Percentiles rank a stretch among this genome's conserved stretches.
Evolutionary conservation across 2,888 invertebrate species (phyloP).

Genomic region (Spisula subtruncata): DNA sequence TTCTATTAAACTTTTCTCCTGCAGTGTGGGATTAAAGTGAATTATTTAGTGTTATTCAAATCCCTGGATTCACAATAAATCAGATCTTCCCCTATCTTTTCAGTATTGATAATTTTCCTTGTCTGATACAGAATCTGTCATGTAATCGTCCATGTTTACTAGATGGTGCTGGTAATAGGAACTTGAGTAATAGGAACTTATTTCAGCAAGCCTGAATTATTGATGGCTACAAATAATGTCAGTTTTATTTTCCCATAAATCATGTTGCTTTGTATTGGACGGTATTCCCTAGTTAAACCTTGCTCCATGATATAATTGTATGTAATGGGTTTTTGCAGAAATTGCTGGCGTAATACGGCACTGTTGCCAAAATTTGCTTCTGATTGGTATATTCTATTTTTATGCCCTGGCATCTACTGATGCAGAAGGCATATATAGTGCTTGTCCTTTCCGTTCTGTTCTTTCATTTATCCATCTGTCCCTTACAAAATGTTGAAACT

Average conservation of each 20-base stretch:
- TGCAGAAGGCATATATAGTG: too few species aligned
- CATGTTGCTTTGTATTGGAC: background rate
- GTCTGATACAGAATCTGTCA: background rate
- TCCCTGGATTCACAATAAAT: background rate
- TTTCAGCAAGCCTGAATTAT: conserved; percentile 4
- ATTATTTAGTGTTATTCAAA: conserved; percentile 10
- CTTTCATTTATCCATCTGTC: too few species aligned
- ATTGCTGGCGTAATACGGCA: background rate
- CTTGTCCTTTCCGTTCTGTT: too few species aligned
- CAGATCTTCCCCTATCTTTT: background rate
- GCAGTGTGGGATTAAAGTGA: background rate
- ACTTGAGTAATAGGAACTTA: background rate
- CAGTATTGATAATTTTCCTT: background rate
- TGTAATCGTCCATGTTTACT: background rate
- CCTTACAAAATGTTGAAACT: too few species aligned
- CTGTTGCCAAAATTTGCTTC: background rate
- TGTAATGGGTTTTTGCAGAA: conserved; percentile 12
- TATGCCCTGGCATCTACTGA: too few species aligned
- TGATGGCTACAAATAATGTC: conserved; percentile 5
- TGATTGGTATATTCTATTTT: background rate
- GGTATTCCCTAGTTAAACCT: conserved; percentile 1
- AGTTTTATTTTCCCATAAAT: conserved; percentile 6
- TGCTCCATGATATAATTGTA: background rate
- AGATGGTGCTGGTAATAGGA: background rate
- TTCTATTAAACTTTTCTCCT: background rate